Conservation (phyloP, 1,140 invertebrate genomes). For the Physella acuta region DNA sequence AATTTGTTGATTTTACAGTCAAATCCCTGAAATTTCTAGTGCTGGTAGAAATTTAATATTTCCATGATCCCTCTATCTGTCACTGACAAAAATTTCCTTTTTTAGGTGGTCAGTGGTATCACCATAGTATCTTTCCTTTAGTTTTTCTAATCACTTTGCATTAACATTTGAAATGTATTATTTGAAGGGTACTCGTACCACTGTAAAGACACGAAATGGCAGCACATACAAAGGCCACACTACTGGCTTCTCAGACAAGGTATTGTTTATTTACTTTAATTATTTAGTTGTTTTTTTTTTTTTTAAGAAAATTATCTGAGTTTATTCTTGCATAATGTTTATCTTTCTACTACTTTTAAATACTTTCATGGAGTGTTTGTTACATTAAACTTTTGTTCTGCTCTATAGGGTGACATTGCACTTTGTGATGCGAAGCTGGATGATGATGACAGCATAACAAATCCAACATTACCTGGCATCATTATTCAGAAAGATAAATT, state of each 20-base stretch:
- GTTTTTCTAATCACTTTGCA: too few species aligned
- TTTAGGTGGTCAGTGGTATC: too few species aligned
- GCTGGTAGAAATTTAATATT: too few species aligned
- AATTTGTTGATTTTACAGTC: too few species aligned
- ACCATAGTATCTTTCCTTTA: too few species aligned
- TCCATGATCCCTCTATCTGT: too few species aligned
- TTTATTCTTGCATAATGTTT: background rate
- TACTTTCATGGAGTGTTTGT: background rate
- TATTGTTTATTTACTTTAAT: background rate
- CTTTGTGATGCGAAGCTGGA: conserved; percentile 18
- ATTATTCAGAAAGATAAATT: conserved; percentile 21
- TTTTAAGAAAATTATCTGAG: background rate
- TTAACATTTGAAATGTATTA: too few species aligned
- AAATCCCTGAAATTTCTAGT: too few species aligned
- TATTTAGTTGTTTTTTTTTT: conserved; percentile 1
- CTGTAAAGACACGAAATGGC: conserved; percentile 23
- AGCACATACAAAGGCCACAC: conserved; percentile 20
- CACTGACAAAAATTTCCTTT: too few species aligned
- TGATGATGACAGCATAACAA: background rate
- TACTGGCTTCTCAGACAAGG: conserved; percentile 15
- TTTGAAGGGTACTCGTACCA: conserved; percentile 15
- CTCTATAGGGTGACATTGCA: conserved; percentile 17
- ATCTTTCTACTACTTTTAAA: background rate
- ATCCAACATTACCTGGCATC: conserved; percentile 9
- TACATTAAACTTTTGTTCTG: background rate